Percentiles rank a stretch among this genome's conserved stretches.
These are phyloP conservation scores for Amblyjoppa fuscipennis DNA, from an alignment of 2,888 invertebrate genomes.

Conservation along the genomic window DNA sequence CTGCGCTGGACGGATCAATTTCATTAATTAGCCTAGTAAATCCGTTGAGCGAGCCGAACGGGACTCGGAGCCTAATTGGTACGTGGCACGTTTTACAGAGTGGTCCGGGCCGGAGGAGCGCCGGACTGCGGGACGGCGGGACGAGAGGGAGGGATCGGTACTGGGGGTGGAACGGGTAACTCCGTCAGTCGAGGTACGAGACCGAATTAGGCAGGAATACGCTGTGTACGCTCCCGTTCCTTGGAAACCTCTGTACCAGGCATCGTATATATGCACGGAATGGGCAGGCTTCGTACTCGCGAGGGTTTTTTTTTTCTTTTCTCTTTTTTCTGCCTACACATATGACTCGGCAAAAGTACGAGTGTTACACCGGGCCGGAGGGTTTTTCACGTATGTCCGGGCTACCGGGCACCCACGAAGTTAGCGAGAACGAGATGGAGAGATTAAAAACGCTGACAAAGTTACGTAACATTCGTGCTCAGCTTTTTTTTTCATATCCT, in stretches of 20 bases:
- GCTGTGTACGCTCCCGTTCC: constrained; percentile 40
- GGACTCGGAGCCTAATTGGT: constrained; percentile 79
- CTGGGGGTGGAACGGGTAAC: constrained; percentile 41
- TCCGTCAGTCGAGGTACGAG: constrained; percentile 62
- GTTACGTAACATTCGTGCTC: constrained; percentile 81
- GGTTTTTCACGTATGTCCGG: constrained; percentile 47
- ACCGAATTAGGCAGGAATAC: constrained; percentile 62
- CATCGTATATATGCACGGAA: constrained; percentile 21
- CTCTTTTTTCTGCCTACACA: constrained; percentile 29
- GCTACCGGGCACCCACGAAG: constrained; percentile 20
- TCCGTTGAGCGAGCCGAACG: constrained; percentile 74
- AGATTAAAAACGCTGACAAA: constrained; percentile 83
- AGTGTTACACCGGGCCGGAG: constrained; percentile 35
- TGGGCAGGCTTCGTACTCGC: constrained; percentile 23
- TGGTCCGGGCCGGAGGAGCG: constrained; percentile 49
- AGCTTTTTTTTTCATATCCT: constrained; percentile 74
- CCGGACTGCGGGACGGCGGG: background rate
- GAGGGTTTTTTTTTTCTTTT: background rate
- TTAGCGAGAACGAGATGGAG: constrained; percentile 52
- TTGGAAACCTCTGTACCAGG: constrained; percentile 30
- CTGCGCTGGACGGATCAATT: constrained; percentile 80
- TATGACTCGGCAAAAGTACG: constrained; percentile 49
- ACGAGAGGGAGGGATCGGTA: constrained; percentile 4
- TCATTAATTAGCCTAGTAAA: constrained; percentile 83
- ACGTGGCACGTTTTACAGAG: constrained; percentile 78